Percentiles rank a stretch among this genome's conserved stretches.
Conservation (phyloP, 2,113 vertebrate species). For the Rutilus rutilus region DNA sequence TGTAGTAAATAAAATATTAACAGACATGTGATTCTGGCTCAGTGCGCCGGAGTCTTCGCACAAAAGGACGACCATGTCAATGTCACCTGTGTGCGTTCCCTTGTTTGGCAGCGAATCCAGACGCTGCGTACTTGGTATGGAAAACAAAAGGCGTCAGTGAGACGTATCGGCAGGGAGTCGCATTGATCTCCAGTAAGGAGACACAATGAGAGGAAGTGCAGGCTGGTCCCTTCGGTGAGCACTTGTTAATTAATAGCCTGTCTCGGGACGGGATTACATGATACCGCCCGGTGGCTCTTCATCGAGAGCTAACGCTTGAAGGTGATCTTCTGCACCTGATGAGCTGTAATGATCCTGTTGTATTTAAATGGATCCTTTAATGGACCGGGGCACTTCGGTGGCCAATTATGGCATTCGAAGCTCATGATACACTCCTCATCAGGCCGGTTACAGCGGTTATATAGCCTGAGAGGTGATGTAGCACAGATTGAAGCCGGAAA, state of each 20-base stretch:
- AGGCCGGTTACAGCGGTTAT: background rate
- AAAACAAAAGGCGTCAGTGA: constrained; percentile 67
- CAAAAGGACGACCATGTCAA: background rate
- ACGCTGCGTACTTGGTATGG: constrained; percentile 34
- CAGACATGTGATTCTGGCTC: background rate
- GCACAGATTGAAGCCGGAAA: background rate
- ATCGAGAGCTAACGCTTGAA: constrained; percentile 63
- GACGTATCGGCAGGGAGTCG: constrained; percentile 62
- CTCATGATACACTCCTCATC: background rate
- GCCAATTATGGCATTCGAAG: background rate
- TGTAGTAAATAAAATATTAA: constrained; percentile 19
- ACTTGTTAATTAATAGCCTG: constrained; percentile 79
- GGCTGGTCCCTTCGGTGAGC: constrained; percentile 65
- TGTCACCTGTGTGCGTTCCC: background rate
- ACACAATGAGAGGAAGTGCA: constrained; percentile 67
- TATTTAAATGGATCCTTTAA: constrained; percentile 51
- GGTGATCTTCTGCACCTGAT: constrained; percentile 60
- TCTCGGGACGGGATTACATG: constrained; percentile 65
- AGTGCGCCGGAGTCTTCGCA: background rate
- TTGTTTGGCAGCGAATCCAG: constrained; percentile 1
- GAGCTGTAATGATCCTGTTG: constrained; percentile 50
- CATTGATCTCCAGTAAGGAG: constrained; percentile 76
- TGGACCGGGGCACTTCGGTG: constrained; percentile 44
- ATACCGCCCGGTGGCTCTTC: constrained; percentile 66
- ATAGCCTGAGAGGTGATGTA: background rate